Conservation (phyloP, 2,888 invertebrate species). For the Rhaphigaster nebulosa region DNA sequence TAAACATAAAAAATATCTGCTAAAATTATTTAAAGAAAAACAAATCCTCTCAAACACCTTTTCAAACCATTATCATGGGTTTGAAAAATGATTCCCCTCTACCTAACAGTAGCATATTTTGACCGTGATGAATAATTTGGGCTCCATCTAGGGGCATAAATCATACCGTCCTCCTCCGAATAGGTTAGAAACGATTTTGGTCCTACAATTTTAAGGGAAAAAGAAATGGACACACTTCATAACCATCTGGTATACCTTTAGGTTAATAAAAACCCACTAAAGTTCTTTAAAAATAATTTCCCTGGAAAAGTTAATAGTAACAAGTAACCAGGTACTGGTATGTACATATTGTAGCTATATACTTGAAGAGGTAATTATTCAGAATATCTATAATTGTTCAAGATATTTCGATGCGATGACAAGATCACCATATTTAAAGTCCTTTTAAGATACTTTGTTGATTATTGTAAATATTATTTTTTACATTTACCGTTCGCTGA, state of each 20-base stretch:
- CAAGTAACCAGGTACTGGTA: not conserved
- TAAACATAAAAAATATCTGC: not conserved
- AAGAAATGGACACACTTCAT: not conserved
- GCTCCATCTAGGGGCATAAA: constrained; percentile 8
- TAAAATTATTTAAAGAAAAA: not conserved
- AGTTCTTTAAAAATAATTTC: not conserved
- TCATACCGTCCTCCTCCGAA: not conserved
- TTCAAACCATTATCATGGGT: not conserved
- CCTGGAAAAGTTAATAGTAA: not conserved
- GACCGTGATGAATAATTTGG: constrained; percentile 4
- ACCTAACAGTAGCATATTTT: not conserved
- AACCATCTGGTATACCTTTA: not conserved
- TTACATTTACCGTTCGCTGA: too few species aligned
- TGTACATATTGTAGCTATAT: not conserved
- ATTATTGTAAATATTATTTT: too few species aligned
- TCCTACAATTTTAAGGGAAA: not conserved
- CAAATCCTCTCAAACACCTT: not conserved
- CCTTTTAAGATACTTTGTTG: too few species aligned
- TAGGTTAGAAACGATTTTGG: constrained; percentile 16
- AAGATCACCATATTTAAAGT: too few species aligned
- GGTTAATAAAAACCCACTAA: not conserved
- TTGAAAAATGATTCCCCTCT: not conserved
- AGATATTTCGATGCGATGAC: too few species aligned
- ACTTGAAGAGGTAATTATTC: too few species aligned
- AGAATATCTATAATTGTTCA: too few species aligned